phyloP scores from a whole-genome alignment of 2,797 vertebrate genomes.

The Parauchenoglanis ngamensis region DNA sequence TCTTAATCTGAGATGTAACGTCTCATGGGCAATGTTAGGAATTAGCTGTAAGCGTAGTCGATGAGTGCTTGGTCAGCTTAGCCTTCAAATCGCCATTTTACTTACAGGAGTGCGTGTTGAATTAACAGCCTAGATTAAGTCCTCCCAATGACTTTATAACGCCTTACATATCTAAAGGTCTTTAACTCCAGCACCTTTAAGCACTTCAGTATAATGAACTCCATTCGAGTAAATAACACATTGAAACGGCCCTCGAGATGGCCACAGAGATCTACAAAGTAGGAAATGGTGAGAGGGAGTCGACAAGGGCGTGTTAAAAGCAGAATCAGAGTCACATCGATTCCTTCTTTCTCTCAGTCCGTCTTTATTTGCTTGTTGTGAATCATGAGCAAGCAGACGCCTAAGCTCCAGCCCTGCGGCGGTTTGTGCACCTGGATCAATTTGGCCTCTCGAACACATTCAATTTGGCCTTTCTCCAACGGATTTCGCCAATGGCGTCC shows the following conservation, averaged over 20 bases:
- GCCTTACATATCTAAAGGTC: not conserved
- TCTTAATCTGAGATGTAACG: not conserved
- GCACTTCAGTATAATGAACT: not conserved
- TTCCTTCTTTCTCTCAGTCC: not conserved
- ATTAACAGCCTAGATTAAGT: not conserved
- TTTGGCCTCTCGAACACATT: conserved; percentile 50
- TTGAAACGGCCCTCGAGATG: not conserved
- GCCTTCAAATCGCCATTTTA: not conserved
- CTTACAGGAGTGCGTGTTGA: not conserved
- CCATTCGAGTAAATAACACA: conserved; percentile 8
- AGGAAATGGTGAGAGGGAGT: not conserved
- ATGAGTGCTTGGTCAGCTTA: not conserved
- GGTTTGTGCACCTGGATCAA: conserved; percentile 41
- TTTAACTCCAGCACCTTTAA: not conserved
- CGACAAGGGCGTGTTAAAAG: not conserved
- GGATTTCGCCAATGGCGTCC: conserved; percentile 43
- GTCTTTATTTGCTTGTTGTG: not conserved
- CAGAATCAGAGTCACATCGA: not conserved
- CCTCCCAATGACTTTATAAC: not conserved
- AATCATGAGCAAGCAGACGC: not conserved
- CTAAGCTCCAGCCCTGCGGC: conserved; percentile 34
- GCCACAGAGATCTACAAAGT: not conserved
- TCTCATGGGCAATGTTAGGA: not conserved
- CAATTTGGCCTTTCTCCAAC: conserved; percentile 46
- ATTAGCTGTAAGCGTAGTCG: not conserved